A percentile compares a stretch with the other conserved stretches of the same genome.
Evolutionary conservation across 2,797 vertebrate genomes (phyloP).

Genomic region (Limnodromus scolopaceus): DNA sequence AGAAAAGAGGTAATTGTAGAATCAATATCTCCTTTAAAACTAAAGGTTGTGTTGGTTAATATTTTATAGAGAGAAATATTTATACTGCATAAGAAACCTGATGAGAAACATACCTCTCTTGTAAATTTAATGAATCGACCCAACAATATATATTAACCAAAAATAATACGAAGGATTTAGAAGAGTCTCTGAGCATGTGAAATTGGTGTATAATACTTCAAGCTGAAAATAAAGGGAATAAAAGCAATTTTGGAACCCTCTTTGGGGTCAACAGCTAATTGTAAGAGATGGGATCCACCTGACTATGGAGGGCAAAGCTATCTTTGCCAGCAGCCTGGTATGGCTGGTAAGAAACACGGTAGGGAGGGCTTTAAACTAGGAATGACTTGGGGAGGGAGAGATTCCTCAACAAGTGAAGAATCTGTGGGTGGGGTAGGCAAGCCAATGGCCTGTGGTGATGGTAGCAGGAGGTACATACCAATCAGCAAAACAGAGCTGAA

Average conservation of each 20-base stretch:
- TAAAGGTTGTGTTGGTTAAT: background rate
- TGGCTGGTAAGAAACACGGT: background rate
- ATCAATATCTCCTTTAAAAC: slow-evolving; percentile 28
- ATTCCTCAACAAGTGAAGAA: background rate
- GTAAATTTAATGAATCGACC: slow-evolving; percentile 4
- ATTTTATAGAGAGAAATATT: slow-evolving; percentile 18
- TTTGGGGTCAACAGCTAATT: background rate
- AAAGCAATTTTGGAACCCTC: background rate
- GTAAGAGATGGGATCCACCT: background rate
- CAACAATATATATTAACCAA: background rate
- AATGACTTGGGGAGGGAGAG: background rate
- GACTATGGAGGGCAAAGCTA: background rate
- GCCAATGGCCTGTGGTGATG: background rate
- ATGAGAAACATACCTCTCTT: background rate
- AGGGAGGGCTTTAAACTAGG: background rate
- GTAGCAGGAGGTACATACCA: background rate
- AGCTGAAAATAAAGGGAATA: background rate
- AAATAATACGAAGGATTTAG: background rate
- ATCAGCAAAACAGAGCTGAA: background rate
- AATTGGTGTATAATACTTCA: background rate
- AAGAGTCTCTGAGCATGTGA: background rate
- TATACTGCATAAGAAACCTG: background rate
- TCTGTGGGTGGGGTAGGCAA: background rate
- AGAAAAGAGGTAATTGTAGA: background rate
- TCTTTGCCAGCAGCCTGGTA: background rate